Conservation (phyloP, 2,888 invertebrate species). For the Tortrix viridana region DNA sequence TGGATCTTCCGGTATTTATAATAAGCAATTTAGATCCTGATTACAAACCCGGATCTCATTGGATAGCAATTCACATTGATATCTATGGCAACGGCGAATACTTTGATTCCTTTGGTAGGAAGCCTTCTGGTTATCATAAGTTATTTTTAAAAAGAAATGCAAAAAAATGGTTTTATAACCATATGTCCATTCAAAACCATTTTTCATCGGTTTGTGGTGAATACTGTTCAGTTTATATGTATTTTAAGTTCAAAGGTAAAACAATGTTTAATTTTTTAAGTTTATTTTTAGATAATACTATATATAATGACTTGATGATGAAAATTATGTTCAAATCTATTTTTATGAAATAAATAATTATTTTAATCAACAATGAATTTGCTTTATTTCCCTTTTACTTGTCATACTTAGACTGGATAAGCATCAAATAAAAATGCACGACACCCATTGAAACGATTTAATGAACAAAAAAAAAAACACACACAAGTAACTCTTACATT, state of each 20-base stretch:
- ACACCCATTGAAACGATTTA: neutral
- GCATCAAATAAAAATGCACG: neutral
- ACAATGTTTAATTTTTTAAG: neutral
- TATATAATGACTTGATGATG: conserved; percentile 1
- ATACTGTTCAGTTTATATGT: conserved; percentile 16
- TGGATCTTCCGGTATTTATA: conserved; percentile 1
- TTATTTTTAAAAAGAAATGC: conserved; percentile 1
- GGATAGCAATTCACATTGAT: conserved; percentile 7
- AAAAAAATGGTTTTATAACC: conserved; percentile 10
- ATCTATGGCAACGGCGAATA: conserved; percentile 5
- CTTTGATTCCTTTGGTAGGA: conserved; percentile 9
- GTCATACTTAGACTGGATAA: neutral
- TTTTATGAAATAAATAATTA: conserved; percentile 7
- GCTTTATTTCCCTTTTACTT: neutral
- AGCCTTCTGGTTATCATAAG: conserved; percentile 6
- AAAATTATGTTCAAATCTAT: neutral
- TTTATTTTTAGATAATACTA: neutral
- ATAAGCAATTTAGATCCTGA: conserved; percentile 10
- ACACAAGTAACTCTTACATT: neutral
- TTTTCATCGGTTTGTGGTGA: conserved; percentile 12
- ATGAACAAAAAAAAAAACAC: neutral
- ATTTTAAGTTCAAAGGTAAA: conserved; percentile 7
- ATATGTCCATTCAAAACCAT: neutral
- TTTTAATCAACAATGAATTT: neutral
- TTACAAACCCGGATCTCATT: conserved; percentile 13